phyloP scores from a whole-genome alignment of 2,888 invertebrate genomes.

The Trachelus troglodyta region DNA sequence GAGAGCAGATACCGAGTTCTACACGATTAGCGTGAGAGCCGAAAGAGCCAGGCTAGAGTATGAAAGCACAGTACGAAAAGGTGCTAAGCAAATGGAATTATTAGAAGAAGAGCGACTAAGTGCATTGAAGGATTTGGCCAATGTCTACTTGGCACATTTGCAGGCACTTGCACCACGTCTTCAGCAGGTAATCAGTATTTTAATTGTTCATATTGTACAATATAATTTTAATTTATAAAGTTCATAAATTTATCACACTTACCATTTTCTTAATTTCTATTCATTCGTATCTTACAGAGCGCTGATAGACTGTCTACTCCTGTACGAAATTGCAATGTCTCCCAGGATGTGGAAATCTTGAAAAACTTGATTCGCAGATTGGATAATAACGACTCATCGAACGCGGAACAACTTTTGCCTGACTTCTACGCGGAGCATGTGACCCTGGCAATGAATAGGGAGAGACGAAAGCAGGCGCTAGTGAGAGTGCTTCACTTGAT shows the following conservation, averaged over 20 bases:
- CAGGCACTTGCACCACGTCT: slow-evolving; percentile 83
- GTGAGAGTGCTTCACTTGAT: slow-evolving; percentile 87
- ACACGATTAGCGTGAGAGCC: slow-evolving; percentile 89
- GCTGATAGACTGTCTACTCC: slow-evolving; percentile 78
- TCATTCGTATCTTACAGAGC: slow-evolving; percentile 68
- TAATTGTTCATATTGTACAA: not conserved
- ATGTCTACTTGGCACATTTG: slow-evolving; percentile 70
- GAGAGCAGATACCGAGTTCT: slow-evolving; percentile 93
- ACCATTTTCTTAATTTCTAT: not conserved
- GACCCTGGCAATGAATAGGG: slow-evolving; percentile 91
- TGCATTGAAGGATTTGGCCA: slow-evolving; percentile 78
- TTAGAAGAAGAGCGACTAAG: slow-evolving; percentile 90
- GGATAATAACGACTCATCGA: slow-evolving; percentile 74
- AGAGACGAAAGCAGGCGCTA: slow-evolving; percentile 86
- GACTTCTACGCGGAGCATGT: slow-evolving; percentile 97
- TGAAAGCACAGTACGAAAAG: slow-evolving; percentile 90
- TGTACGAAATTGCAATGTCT: slow-evolving; percentile 70
- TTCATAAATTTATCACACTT: no score
- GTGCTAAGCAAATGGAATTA: slow-evolving; percentile 86
- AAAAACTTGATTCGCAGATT: slow-evolving; percentile 75
- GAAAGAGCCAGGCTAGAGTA: slow-evolving; percentile 92
- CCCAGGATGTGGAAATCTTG: slow-evolving; percentile 77
- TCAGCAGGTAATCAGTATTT: slow-evolving; percentile 70
- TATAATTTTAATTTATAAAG: not conserved
- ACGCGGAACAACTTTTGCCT: slow-evolving; percentile 86